These are phyloP conservation scores for Callionymus lyra DNA, from an alignment of 2,113 vertebrate genomes.

Conservation along the genomic window DNA sequence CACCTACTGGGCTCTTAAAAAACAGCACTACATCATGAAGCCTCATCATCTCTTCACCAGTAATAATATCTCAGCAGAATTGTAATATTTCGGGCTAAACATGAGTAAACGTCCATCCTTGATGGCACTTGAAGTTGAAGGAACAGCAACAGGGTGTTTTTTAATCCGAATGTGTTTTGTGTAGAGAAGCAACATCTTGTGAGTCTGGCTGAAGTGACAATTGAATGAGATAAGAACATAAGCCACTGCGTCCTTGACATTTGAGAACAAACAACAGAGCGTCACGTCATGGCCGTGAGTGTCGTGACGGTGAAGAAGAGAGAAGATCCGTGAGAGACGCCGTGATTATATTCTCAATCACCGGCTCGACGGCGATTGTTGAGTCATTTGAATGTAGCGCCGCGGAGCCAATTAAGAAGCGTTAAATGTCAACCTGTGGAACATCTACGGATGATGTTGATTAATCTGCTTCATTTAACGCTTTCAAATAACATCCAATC, in stretches of 20 bases:
- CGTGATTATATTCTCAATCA: slow-evolving; percentile 48
- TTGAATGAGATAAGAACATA: too few species aligned
- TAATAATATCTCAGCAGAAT: too few species aligned
- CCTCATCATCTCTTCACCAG: too few species aligned
- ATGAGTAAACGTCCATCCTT: too few species aligned
- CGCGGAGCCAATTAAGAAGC: slow-evolving; percentile 32
- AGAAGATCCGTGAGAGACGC: slow-evolving; percentile 26
- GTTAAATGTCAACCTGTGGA: slow-evolving; percentile 49
- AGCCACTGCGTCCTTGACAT: slow-evolving; percentile 20
- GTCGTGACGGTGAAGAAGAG: slow-evolving; percentile 1
- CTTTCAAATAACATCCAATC: slow-evolving; percentile 20
- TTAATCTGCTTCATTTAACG: slow-evolving; percentile 38
- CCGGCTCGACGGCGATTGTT: not conserved
- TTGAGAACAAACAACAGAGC: slow-evolving; percentile 30
- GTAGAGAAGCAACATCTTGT: too few species aligned
- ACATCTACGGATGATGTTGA: slow-evolving; percentile 44
- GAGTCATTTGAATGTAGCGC: slow-evolving; percentile 20
- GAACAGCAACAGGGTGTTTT: too few species aligned
- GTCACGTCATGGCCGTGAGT: slow-evolving; percentile 27
- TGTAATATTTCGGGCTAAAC: too few species aligned
- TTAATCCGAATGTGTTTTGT: too few species aligned
- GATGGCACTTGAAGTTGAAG: too few species aligned
- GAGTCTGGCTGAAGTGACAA: too few species aligned
- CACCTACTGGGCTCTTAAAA: too few species aligned
- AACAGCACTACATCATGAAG: too few species aligned